Conservation (phyloP, 2,888 invertebrate species). For the Nomada ruficornis region DNA sequence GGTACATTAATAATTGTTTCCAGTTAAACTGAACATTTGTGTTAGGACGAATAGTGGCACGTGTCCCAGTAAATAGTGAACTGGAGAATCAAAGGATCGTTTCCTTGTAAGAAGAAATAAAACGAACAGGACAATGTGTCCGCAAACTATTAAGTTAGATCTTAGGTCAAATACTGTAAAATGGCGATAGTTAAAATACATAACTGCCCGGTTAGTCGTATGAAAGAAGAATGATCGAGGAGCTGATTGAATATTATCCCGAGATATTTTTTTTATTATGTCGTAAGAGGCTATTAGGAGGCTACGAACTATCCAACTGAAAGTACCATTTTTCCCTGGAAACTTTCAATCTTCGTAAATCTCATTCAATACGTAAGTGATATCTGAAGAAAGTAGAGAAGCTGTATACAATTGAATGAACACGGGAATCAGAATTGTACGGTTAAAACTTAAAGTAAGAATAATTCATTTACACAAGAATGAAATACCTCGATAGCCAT, state of each 20-base stretch:
- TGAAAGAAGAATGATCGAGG: conserved; percentile 22
- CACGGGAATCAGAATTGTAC: conserved; percentile 3
- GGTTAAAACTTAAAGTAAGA: background rate
- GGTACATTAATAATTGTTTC: background rate
- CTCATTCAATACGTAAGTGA: background rate
- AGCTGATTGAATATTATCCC: conserved; percentile 27
- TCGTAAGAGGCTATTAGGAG: conserved; percentile 18
- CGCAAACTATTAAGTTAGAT: conserved; percentile 47
- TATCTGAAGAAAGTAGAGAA: background rate
- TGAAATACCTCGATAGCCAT: too few species aligned
- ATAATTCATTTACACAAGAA: too few species aligned
- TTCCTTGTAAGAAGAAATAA: conserved; percentile 14
- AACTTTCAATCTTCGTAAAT: background rate
- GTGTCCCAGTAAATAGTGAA: background rate
- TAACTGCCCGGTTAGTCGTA: conserved; percentile 55
- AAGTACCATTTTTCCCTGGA: conserved; percentile 22
- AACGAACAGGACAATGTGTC: conserved; percentile 27
- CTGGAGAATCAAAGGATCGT: conserved; percentile 34
- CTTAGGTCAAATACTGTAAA: conserved; percentile 32
- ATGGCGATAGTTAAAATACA: conserved; percentile 48
- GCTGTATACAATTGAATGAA: background rate
- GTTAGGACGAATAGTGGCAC: background rate
- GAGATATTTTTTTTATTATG: conserved; percentile 36
- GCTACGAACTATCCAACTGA: conserved; percentile 26
- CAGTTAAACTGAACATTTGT: background rate